Conservation (phyloP, 1,140 invertebrate genomes). For the Bicyclus anynana region DNA sequence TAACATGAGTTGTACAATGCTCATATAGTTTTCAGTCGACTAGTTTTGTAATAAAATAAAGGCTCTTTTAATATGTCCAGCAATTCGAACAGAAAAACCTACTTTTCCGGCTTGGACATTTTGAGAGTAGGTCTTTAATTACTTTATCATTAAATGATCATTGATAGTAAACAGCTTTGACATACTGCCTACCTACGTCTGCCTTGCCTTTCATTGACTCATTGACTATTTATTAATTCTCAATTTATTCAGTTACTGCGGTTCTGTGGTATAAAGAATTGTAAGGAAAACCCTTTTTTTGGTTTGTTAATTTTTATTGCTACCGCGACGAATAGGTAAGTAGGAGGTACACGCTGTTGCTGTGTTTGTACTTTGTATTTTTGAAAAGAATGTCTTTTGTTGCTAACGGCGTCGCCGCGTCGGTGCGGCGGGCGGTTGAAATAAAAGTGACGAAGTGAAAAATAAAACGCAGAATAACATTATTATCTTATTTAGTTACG, state of each 20-base stretch:
- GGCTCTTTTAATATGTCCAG: too few relatives aligned
- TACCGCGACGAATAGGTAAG: constrained; percentile 18
- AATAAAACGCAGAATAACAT: neutral
- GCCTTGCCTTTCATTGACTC: neutral
- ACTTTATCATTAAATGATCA: too few relatives aligned
- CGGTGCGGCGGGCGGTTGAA: neutral
- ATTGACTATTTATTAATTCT: constrained; percentile 2
- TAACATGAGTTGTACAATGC: too few relatives aligned
- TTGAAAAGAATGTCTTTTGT: constrained; percentile 2
- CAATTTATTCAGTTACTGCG: constrained; percentile 21
- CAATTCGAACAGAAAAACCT: too few relatives aligned
- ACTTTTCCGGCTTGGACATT: too few relatives aligned
- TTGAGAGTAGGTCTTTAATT: too few relatives aligned
- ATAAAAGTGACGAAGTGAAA: neutral
- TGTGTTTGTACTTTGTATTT: neutral
- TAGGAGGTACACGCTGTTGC: neutral
- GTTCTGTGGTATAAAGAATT: constrained; percentile 24
- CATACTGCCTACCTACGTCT: too few relatives aligned
- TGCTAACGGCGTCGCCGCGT: neutral
- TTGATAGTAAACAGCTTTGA: too few relatives aligned
- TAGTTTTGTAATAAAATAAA: too few relatives aligned
- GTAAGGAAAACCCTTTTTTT: constrained; percentile 25
- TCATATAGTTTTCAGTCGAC: too few relatives aligned
- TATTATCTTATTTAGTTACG: neutral
- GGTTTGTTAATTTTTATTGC: constrained; percentile 25